Conservation (phyloP, 2,797 vertebrate species). For the Zalophus californianus region DNA sequence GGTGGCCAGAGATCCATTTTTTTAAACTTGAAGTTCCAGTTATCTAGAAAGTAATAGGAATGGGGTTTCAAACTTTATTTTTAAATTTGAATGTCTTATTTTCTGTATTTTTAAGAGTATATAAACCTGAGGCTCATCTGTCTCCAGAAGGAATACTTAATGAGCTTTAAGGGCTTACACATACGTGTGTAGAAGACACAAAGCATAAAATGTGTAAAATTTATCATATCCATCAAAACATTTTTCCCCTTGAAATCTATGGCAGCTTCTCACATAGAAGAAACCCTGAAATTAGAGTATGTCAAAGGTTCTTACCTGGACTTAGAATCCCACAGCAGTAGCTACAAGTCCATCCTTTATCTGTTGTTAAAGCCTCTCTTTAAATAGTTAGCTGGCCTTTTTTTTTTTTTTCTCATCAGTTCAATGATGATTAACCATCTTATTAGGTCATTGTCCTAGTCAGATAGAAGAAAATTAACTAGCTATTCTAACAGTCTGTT, state of each 20-base stretch:
- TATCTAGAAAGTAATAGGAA: background rate
- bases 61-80: background rate
- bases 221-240: background rate
- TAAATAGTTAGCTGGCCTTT: conserved; percentile 61
- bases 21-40: background rate
- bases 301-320: conserved; percentile 84
- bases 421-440: conserved; percentile 88
- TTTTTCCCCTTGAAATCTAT: conserved; percentile 11
- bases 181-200: background rate
- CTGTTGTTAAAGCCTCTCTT: conserved; percentile 34
- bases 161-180: background rate
- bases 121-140: background rate
- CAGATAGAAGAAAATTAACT: conserved; percentile 71
- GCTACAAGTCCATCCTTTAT: conserved; percentile 19
- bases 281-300: conserved; percentile 4
- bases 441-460: conserved; percentile 68
- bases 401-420: conserved; percentile 61
- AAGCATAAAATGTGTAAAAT: background rate
- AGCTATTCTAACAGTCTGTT: background rate
- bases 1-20: background rate
- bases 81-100: background rate
- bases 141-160: background rate
- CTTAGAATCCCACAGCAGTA: conserved; percentile 65
- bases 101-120: background rate
- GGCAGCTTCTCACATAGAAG: background rate